Evolutionary conservation across 2,888 invertebrate species (phyloP).

Genomic region (Eupithecia centaureata): DNA sequence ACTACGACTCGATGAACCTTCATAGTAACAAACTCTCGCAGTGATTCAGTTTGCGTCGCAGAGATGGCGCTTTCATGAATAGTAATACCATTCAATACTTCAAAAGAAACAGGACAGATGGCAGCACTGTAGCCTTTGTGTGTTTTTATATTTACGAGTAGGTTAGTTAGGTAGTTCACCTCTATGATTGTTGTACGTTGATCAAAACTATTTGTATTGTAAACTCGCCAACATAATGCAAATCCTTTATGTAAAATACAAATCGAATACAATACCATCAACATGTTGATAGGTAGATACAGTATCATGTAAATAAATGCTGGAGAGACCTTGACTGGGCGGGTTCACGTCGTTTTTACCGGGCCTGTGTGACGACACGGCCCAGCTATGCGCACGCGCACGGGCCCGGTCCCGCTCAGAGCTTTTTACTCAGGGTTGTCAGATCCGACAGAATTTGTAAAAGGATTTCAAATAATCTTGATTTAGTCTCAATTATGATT

Average conservation of each 20-base stretch:
- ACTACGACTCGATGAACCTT: conserved; percentile 9
- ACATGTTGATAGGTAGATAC: conserved; percentile 57
- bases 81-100: neutral
- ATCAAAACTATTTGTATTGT: conserved; percentile 5
- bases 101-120: conserved; percentile 22
- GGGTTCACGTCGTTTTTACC: conserved; percentile 78
- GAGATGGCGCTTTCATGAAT: conserved; percentile 36
- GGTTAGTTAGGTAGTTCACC: neutral
- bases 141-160: neutral
- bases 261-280: conserved; percentile 56
- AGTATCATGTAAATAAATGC: conserved; percentile 67
- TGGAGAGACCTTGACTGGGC: conserved; percentile 67
- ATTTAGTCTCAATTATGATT: neutral
- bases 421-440: conserved; percentile 38
- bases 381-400: conserved; percentile 76
- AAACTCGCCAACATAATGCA: conserved; percentile 13
- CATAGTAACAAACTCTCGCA: neutral
- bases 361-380: conserved; percentile 76
- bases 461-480: neutral
- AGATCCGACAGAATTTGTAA: neutral
- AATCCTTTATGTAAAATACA: conserved; percentile 45
- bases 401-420: conserved; percentile 47
- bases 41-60: conserved; percentile 11
- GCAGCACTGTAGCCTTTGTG: conserved; percentile 21
- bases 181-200: neutral